phyloP scores from a whole-genome alignment of 2,797 vertebrate genomes.

The Natrix natrix region DNA sequence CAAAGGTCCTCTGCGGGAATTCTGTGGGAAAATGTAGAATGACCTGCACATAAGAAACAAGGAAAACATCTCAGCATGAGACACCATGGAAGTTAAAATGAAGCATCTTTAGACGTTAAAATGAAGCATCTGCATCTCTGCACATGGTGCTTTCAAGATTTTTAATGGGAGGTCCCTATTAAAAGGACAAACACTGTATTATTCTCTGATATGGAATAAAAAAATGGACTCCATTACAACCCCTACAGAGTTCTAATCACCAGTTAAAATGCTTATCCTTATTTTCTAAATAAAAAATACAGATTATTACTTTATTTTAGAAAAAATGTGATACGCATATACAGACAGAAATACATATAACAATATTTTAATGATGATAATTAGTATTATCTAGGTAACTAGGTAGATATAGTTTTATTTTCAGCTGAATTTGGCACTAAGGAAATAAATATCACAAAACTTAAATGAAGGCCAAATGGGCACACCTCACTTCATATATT shows the following conservation, averaged over 20 bases:
- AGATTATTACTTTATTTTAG: constrained; percentile 32
- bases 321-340: neutral
- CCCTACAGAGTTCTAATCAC: constrained; percentile 35
- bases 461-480: neutral
- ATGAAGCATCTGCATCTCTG: constrained; percentile 64
- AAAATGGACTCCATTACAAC: constrained; percentile 45
- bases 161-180: constrained; percentile 45
- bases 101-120: constrained; percentile 70
- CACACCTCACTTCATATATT: neutral
- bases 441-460: neutral
- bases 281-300: constrained; percentile 15
- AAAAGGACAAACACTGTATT: constrained; percentile 35
- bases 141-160: constrained; percentile 53
- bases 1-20: constrained; percentile 77
- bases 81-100: constrained; percentile 62
- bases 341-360: too few relatives aligned
- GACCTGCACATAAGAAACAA: constrained; percentile 70
- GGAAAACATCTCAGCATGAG: constrained; percentile 74
- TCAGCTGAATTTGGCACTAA: neutral
- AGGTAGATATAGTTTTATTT: neutral
- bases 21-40: constrained; percentile 75
- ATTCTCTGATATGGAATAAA: constrained; percentile 27
- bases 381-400: neutral
- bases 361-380: neutral
- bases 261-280: constrained; percentile 41